Evolutionary conservation across 2,797 vertebrate species (phyloP), one percentile per base, ranked within the genome.

Genomic region (Rhinogobio ventralis): DNA sequence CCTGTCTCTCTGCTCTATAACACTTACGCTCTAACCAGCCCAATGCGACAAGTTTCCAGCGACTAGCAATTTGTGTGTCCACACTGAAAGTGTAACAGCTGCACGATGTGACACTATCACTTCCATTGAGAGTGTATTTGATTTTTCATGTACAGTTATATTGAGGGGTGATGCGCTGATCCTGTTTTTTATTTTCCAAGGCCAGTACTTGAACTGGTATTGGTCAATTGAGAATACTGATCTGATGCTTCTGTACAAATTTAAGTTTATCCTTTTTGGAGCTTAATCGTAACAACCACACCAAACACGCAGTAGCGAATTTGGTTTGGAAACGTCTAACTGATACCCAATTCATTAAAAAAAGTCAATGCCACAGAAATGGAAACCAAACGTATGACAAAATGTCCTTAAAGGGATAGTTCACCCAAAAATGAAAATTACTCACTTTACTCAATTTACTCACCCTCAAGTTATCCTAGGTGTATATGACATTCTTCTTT

Each of bases 1-100:
- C 25, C 39, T 28, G 23, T 79, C 17, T 79, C 17, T 85, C 13
- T 46, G 55, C 68, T 62, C 2, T 53, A 30, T 73, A n/a, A 57
- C 66, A 55, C 19, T 53, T 66, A 10, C 5, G 28, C 9, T 64
- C 45, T 49, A 79, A 79, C 60, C 62, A 79, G 28, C 45, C 78
- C 25, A 68, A 57, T 71, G 23, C 67, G 20, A 69, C 67, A 81
- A 19, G 46, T 49, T 49, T 39, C 46, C 62, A 69, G 79, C 79
- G 1, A 81, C 49, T 28, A 81, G 23, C 79, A 69, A 67, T 67
- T 51, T 66, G n/a, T 49, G 14, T 42, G 67, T 45, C 20, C 51
- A 45, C 23, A 45, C 62, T 45, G 28, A 45, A 45, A 45, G 73
- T 14, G 6, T 76, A 39, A 76, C 13, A 4, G 13, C 51, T 36